Base-by-base conservation (phyloP, 2,113 vertebrate species). In the Plecturocebus donacophilus region DNA sequence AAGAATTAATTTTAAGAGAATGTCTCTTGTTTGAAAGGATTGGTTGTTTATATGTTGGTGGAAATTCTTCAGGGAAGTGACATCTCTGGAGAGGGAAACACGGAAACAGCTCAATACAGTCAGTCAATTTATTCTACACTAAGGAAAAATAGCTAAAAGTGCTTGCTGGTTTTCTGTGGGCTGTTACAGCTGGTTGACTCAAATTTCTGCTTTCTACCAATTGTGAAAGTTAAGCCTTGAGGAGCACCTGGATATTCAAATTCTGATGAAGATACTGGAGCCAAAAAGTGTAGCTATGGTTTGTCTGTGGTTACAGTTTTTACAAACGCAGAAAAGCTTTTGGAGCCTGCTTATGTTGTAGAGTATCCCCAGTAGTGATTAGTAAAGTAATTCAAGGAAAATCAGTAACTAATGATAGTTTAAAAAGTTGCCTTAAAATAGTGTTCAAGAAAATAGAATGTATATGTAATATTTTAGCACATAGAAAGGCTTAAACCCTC, bases 301-400 rank as follows among this genome's bases (percentile, higher is more conserved):
- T 77, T 79, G 19, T 73, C 13, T 77, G 12, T 86, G 54, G 76
- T 40, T 68, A 42, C 6, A 30, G 21, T 52, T 81, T 94, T 94
- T 91, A 30, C 52, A 94, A 76, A 86, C 47, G 30, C 25, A 35
- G 13, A 76, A 80, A 27, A 58, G 27, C 56, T 71, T 87, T 80
- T 40, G 66, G 80, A 77, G 35, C 35, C 35, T 81, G 21, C 9
- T 86, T 77, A n/a, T 12, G 5, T 93, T 61, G 11, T 82, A 47
- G 89, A 89, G 40, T 49, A 70, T 87, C 93, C 93, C 40, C 61
- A 76, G 1, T 49, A 35, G 38, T 86, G 19, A 25, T 64, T 91
- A 35, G 87, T 77, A 87, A 94, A 87, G 14, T 49, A 95, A 89
- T 96, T 80, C 14, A 54, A 90, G 87, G 45, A 94, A 96, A 93